Base-by-base conservation (phyloP, 2,113 vertebrate species). In the Guaruba guarouba region DNA sequence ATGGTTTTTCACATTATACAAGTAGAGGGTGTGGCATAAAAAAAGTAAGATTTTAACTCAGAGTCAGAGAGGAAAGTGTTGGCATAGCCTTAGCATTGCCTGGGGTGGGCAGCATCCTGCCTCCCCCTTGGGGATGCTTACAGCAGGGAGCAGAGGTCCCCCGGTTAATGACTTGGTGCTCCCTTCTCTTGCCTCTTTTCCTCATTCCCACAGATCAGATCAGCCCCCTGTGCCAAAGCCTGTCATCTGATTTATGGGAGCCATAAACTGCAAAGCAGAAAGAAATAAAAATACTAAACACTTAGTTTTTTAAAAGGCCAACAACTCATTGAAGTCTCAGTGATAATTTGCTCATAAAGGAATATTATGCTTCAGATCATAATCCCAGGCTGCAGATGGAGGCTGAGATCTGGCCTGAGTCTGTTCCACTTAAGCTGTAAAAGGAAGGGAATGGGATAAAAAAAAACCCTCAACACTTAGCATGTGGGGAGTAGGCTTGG, bases 341-440 rank as follows among this genome's bases (percentile, higher is more conserved):
- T 62, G 89, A 92, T 95, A 96, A 96, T 94, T 95, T 95, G 84
- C 93, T 95, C 84, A 89, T 95, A 95, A 97, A 95, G 90, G 95
- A 97, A 95, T 92, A 88, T 84, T 92, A 93, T 68, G 81, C 81
- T 92, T 92, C 84, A 85, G 64, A 96, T 94, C 84, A 92, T 64
- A 91, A 91, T 93, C 78, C 46, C 6, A 9, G 69, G 62, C 81
- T 94, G 87, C 74, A 86, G 73, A 92, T 68, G 81, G 83, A 92
- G 81, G 64, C 77, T 71, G 86, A 91, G 83, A 35, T 82, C 82
- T 93, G 88, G 69, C 67, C 66, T 52, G 52, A 75, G 43, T 89
- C 74, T 68, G 82, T 94, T 71, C 71, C 62, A 66, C 54, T 89
- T 74, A 25, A 19, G 48, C 66, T 91, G 66, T 79, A 89, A 94